Evolutionary conservation across 2,888 invertebrate genomes (phyloP).

Genomic region (Chymomyza caudatula): DNA sequence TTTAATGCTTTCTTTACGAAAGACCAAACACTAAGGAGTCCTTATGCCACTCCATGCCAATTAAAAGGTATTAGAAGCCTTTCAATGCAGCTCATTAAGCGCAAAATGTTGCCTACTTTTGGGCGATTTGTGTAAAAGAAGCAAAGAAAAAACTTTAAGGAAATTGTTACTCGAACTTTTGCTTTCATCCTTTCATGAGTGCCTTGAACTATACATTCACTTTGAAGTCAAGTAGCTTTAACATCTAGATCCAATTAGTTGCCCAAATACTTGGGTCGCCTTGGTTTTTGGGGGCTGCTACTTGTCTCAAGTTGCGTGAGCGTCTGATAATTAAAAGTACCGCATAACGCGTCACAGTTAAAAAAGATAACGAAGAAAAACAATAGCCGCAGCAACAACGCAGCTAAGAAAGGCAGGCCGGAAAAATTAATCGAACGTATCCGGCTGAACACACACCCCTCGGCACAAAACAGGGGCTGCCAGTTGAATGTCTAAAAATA

Average conservation of each 20-base stretch:
- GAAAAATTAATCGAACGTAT: slow-evolving; percentile 39
- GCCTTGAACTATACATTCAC: neutral
- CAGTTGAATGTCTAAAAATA: slow-evolving; percentile 2
- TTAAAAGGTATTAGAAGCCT: neutral
- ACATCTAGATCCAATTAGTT: neutral
- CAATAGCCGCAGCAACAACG: neutral
- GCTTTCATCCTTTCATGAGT: neutral
- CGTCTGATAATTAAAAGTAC: neutral
- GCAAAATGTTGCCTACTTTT: neutral
- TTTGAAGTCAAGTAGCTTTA: neutral
- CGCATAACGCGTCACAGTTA: neutral
- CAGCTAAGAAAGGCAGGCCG: slow-evolving; percentile 15
- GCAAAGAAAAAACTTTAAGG: neutral
- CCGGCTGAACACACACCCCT: slow-evolving; percentile 19
- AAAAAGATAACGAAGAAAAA: neutral
- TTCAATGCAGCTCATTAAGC: neutral
- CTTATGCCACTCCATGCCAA: neutral
- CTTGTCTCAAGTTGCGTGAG: neutral
- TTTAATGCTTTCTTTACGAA: no score
- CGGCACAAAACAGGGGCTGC: neutral
- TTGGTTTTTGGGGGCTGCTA: neutral
- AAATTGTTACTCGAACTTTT: neutral
- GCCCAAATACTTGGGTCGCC: neutral
- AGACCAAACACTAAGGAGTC: no score
- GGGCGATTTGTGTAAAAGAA: neutral